phyloP scores from a whole-genome alignment of 2,888 invertebrate species.

The Eupithecia subfuscata region DNA sequence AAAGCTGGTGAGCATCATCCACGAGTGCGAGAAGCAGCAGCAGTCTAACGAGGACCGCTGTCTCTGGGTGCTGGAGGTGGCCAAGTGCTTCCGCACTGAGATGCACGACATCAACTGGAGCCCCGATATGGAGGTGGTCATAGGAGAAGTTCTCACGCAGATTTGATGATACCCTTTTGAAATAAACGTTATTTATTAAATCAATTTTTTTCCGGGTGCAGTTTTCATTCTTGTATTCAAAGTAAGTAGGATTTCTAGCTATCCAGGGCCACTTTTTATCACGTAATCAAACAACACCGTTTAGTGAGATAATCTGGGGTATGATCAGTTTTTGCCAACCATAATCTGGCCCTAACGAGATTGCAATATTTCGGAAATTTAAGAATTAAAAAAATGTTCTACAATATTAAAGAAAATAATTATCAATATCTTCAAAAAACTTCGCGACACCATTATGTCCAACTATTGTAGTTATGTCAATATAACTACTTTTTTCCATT shows the following conservation, averaged over 20 bases:
- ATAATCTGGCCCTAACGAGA: neutral
- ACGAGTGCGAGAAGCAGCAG: constrained; percentile 64
- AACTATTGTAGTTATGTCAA: too few relatives aligned
- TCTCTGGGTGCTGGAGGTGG: constrained; percentile 57
- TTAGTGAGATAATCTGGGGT: neutral
- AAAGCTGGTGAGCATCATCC: constrained; percentile 64
- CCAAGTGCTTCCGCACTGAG: constrained; percentile 73
- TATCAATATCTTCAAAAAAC: too few relatives aligned
- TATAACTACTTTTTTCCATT: too few relatives aligned
- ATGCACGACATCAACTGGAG: constrained; percentile 76
- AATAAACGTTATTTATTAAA: neutral
- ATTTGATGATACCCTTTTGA: neutral
- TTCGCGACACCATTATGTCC: too few relatives aligned
- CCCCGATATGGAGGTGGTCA: constrained; percentile 65
- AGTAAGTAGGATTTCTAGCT: neutral
- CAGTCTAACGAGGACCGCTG: constrained; percentile 58
- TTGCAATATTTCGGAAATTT: neutral
- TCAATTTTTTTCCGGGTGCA: too few relatives aligned
- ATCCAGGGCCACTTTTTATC: neutral
- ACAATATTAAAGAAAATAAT: too few relatives aligned
- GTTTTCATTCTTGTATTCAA: neutral
- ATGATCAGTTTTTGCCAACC: too few relatives aligned
- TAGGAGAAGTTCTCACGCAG: constrained; percentile 63
- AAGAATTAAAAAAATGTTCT: too few relatives aligned
- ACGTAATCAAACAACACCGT: neutral